Evolutionary conservation across 2,113 vertebrate genomes (phyloP).

Genomic region (Rhineura floridana): DNA sequence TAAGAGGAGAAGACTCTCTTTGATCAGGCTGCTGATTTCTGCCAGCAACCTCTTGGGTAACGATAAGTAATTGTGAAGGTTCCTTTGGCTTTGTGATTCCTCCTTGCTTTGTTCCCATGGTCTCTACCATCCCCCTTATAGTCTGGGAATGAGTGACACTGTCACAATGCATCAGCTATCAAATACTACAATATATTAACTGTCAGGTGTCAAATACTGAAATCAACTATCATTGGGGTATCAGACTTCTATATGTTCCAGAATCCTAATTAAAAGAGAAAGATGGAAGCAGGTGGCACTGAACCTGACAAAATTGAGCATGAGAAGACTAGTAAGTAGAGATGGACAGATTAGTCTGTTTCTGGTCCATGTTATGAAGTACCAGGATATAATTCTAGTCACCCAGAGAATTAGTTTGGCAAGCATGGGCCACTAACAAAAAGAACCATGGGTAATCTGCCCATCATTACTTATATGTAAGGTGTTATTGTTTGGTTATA

Average conservation of each 20-base stretch:
- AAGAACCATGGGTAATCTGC: background rate
- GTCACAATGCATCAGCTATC: background rate
- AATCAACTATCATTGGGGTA: background rate
- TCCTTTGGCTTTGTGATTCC: constrained; percentile 1
- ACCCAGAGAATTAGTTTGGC: background rate
- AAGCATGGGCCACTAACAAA: background rate
- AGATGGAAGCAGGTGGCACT: background rate
- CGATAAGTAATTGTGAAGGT: background rate
- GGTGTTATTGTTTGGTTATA: background rate
- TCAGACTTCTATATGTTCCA: background rate
- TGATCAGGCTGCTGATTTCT: constrained; percentile 17
- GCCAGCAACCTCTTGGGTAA: background rate
- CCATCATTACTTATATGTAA: background rate
- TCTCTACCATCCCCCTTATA: background rate
- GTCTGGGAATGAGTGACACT: background rate
- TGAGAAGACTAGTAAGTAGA: background rate
- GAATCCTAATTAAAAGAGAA: background rate
- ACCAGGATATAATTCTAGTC: background rate
- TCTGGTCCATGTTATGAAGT: background rate
- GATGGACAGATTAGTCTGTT: background rate
- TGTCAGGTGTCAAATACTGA: background rate
- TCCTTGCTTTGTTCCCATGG: background rate
- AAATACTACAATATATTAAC: background rate
- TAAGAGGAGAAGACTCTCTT: background rate
- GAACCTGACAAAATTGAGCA: background rate